A percentile compares a stretch with the other conserved stretches of the same genome.
Evolutionary conservation across 2,113 vertebrate species (phyloP).

Genomic region (Ochotona curzoniae): DNA sequence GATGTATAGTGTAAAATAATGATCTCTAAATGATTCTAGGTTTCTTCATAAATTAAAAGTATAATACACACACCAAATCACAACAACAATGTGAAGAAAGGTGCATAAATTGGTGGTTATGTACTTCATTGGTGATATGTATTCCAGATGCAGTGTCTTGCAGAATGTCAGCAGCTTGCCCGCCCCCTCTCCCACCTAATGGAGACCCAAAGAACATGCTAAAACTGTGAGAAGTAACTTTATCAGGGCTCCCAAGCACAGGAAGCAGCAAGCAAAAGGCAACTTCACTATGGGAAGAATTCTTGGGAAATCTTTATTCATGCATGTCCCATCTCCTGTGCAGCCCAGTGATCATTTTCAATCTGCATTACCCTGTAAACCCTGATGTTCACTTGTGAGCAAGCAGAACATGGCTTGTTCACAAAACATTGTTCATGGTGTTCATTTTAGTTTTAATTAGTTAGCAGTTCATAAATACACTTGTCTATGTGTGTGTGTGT

Average conservation of each 20-base stretch:
- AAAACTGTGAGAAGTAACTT: neutral
- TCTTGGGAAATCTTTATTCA: too few relatives aligned
- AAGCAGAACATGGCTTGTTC: neutral
- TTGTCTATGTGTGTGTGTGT: too few relatives aligned
- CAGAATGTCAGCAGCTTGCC: neutral
- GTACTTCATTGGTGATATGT: too few relatives aligned
- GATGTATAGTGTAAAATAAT: neutral
- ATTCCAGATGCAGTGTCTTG: neutral
- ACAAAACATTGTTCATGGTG: neutral
- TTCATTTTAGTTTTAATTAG: neutral
- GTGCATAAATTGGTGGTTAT: neutral
- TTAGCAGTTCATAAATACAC: neutral
- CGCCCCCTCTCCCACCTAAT: rapidly evolving
- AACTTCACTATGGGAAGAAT: too few relatives aligned
- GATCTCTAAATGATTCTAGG: neutral
- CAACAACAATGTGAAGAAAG: neutral
- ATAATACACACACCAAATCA: neutral
- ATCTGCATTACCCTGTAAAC: rapidly evolving
- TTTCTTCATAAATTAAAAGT: neutral
- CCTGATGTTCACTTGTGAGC: neutral
- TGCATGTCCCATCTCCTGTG: too few relatives aligned
- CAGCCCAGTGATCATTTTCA: too few relatives aligned
- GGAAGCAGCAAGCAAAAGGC: neutral
- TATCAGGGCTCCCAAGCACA: neutral
- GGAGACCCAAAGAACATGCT: neutral